A percentile compares a stretch with the other conserved stretches of the same genome.
These are phyloP conservation scores for Diarsia mendica DNA, from an alignment of 2,888 invertebrate species.

Conservation along the genomic window DNA sequence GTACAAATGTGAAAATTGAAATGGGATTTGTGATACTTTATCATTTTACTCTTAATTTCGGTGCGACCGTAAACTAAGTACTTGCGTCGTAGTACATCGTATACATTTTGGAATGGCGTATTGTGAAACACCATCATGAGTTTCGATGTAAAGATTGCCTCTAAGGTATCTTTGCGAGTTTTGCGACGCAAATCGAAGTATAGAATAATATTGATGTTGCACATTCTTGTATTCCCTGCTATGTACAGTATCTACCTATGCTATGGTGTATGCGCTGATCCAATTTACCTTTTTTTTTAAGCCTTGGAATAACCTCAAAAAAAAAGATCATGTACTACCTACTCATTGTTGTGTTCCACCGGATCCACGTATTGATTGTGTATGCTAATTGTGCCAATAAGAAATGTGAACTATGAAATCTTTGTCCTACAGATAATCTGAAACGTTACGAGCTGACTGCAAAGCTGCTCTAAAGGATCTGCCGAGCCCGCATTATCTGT, in stretches of 20 bases:
- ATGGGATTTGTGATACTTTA: conserved; percentile 67
- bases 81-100: conserved; percentile 67
- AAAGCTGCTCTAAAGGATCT: conserved; percentile 89
- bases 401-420: conserved; percentile 53
- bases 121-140: conserved; percentile 73
- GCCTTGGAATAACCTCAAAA: conserved; percentile 86
- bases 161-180: conserved; percentile 75
- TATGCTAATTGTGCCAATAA: conserved; percentile 43
- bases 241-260: conserved; percentile 47
- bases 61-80: conserved; percentile 68
- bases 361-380: conserved; percentile 45
- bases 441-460: conserved; percentile 88
- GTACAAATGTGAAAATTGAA: conserved; percentile 77
- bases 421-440: conserved; percentile 79
- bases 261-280: conserved; percentile 47
- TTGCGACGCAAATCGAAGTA: conserved; percentile 76
- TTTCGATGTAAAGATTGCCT: conserved; percentile 71
- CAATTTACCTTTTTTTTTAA: conserved; percentile 55
- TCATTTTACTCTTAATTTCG: conserved; percentile 65
- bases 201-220: conserved; percentile 48
- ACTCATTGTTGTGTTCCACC: conserved; percentile 31
- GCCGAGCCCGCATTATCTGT: conserved; percentile 91
- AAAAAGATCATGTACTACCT: conserved; percentile 61
- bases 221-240: conserved; percentile 42
- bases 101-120: conserved; percentile 74